Conservation (phyloP, 2,888 invertebrate genomes). For the Cremastinae sp. region DNA sequence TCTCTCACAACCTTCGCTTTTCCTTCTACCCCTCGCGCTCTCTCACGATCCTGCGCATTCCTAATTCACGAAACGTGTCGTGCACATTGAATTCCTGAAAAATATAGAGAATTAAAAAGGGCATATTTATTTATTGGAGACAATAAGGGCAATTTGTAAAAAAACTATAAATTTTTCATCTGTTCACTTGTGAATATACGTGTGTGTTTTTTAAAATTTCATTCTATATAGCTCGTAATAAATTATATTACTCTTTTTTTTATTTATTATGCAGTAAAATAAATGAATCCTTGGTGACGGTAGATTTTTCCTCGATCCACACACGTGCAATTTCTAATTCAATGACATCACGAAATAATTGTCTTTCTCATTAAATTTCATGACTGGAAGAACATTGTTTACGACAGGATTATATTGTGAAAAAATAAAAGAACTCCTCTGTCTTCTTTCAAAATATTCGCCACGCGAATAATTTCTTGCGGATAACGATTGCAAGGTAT, state of each 20-base stretch:
- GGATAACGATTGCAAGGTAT: too few species aligned
- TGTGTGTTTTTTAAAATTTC: neutral
- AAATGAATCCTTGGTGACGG: slow-evolving; percentile 2
- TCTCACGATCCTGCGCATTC: neutral
- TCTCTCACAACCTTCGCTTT: slow-evolving; percentile 50
- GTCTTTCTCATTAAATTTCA: too few species aligned
- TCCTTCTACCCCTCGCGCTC: slow-evolving; percentile 1
- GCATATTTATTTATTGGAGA: neutral
- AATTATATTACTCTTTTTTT: slow-evolving; percentile 1
- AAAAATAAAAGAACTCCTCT: too few species aligned
- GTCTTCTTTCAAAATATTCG: too few species aligned
- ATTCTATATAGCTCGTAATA: neutral
- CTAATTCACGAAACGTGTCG: slow-evolving; percentile 52
- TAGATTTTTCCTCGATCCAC: slow-evolving; percentile 5
- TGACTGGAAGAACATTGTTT: too few species aligned
- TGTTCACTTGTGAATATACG: slow-evolving; percentile 13
- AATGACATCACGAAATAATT: too few species aligned
- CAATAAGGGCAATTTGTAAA: neutral
- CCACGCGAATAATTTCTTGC: too few species aligned
- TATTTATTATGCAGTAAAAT: neutral
- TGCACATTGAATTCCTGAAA: slow-evolving; percentile 57
- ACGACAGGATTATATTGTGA: too few species aligned
- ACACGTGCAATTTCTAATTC: too few species aligned
- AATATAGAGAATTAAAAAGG: slow-evolving; percentile 51
- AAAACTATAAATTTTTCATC: too few species aligned